Base-by-base conservation (phyloP, 2,888 invertebrate species). In the Amaurobius ferox region DNA sequence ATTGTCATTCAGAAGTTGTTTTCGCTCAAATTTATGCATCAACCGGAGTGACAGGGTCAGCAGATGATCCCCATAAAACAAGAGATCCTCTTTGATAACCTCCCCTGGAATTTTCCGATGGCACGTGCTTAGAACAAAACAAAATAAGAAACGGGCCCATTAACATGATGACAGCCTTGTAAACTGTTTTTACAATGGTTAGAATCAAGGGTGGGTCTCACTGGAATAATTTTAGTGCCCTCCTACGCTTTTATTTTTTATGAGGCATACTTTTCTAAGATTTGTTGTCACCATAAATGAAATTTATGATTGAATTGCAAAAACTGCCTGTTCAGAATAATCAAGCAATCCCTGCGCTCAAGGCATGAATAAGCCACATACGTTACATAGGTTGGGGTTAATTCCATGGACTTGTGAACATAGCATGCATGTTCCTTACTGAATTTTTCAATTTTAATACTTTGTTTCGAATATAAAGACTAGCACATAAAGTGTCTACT, bases 221-320 rank as follows among this genome's bases (percentile, higher is more conserved):
- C 55, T 23, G 7, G 3, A 6, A 23, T 44, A 32, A 62, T 64
- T 35, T 44, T 23, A 32, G 30, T 23, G 48, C 32, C 70, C 79
- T 79, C 79, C 79, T 64, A 79, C 79, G 72, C 66, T 30, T 62
- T 23, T 70, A 35, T 30, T 30, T 68, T 40, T 64, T 71, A 40
- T 30, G 28, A 28, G 19, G 44, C 62, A 68, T 70, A 28, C 40
- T 32, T 62, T 55, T 19, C 11, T 32, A 62, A 71, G 72, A 79
- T 79, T 79, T 79, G 55, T 66, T n/a, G 55, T 72, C 72, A 32
- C 66, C 66, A 66, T 79, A 79, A 79, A 79, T 11, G 55, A 44
- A 79, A 79, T 79, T 79, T 79, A 79, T 72, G 71, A 40, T n/a
- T 19, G 68, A n/a, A n/a, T n/a, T n/a, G n/a, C n/a, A n/a, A n/a